phyloP scores from a whole-genome alignment of 2,797 vertebrate species.

The Spinus pinus region DNA sequence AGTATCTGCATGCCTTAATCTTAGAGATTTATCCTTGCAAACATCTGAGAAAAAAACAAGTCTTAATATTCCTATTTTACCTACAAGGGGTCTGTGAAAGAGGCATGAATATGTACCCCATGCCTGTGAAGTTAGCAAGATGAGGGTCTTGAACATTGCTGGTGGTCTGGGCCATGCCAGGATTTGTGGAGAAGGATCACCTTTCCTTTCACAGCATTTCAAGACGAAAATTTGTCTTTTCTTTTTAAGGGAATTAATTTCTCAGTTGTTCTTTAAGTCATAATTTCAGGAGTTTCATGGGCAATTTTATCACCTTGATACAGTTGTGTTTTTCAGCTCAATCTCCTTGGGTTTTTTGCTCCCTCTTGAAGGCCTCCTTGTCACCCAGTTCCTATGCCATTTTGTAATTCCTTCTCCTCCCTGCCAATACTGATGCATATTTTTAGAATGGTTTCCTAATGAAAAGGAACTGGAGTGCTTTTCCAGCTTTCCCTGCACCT shows the following conservation, averaged over 20 bases:
- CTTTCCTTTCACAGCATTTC: neutral
- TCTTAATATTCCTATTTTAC: neutral
- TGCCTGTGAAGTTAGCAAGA: neutral
- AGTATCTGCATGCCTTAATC: neutral
- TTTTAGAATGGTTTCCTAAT: constrained; percentile 18
- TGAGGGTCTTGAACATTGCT: neutral
- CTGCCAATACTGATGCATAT: neutral
- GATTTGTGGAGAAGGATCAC: neutral
- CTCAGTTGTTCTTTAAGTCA: neutral
- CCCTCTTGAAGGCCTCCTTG: neutral
- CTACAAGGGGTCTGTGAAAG: neutral
- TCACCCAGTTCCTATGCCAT: neutral
- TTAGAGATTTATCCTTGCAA: neutral
- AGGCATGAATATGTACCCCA: neutral
- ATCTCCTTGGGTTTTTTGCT: neutral
- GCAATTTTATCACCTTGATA: neutral
- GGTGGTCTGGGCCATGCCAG: neutral
- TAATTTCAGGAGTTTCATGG: neutral
- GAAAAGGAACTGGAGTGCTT: neutral
- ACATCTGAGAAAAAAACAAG: neutral
- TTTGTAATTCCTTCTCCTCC: neutral
- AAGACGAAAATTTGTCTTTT: neutral
- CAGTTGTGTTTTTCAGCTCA: neutral
- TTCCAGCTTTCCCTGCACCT: constrained; percentile 20
- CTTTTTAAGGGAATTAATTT: neutral